Evolutionary conservation across 2,888 invertebrate genomes (phyloP).

Genomic region (Hydriomena furcata): DNA sequence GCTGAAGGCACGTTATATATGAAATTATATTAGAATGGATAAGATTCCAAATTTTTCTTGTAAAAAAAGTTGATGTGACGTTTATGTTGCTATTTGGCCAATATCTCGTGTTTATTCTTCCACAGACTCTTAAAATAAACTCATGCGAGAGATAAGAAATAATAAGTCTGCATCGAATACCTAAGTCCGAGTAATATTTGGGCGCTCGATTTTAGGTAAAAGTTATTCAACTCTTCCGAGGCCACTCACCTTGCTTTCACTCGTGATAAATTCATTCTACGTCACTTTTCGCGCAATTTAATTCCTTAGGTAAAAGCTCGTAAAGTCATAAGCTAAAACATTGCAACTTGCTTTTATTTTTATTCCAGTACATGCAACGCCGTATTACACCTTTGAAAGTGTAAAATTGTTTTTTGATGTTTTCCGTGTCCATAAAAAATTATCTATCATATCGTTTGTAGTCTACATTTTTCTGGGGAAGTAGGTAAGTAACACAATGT

Average conservation of each 20-base stretch:
- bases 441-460: too few species aligned
- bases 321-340: too few species aligned
- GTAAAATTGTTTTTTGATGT: too few species aligned
- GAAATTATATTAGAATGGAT: neutral
- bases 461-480: too few species aligned
- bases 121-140: neutral
- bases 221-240: slow-evolving; percentile 21
- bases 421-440: too few species aligned
- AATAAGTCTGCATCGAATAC: slow-evolving; percentile 5
- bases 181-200: slow-evolving; percentile 5
- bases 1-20: neutral
- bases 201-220: slow-evolving; percentile 14
- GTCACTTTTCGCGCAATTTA: slow-evolving; percentile 7
- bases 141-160: slow-evolving; percentile 6
- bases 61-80: neutral
- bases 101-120: neutral
- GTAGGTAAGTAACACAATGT: too few species aligned
- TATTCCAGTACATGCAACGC: too few species aligned
- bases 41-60: neutral
- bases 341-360: too few species aligned
- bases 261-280: slow-evolving; percentile 8
- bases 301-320: too few species aligned
- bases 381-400: too few species aligned
- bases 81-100: slow-evolving; percentile 6
- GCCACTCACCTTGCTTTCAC: slow-evolving; percentile 23